These are phyloP conservation scores for Pseudomyrmex dendroicus DNA, from an alignment of 1,140 invertebrate species.

Conservation along the genomic window DNA sequence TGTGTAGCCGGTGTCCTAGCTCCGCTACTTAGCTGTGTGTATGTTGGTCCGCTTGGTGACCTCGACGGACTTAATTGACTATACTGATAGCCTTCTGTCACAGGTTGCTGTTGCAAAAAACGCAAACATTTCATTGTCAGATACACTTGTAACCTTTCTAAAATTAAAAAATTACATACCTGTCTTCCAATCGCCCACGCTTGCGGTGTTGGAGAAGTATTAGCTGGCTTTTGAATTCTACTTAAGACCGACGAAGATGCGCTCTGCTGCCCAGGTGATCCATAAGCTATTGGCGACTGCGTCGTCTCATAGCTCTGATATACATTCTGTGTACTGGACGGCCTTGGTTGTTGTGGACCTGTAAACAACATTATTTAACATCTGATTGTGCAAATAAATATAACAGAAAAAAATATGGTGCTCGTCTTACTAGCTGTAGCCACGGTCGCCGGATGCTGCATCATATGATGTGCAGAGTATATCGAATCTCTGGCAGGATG, in stretches of 20 bases:
- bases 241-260: conserved; percentile 85
- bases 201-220: conserved; percentile 88
- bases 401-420: background rate
- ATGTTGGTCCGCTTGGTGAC: conserved; percentile 93
- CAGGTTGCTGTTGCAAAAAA: conserved; percentile 79
- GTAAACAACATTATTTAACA: conserved; percentile 47
- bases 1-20: conserved; percentile 85
- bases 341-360: conserved; percentile 85
- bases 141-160: background rate
- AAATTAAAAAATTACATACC: conserved; percentile 67
- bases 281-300: conserved; percentile 89
- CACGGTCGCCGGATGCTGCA: conserved; percentile 82
- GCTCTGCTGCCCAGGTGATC: conserved; percentile 86
- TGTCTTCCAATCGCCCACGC: conserved; percentile 86
- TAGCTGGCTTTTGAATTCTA: conserved; percentile 89
- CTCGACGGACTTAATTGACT: conserved; percentile 93
- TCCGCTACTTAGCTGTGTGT: conserved; percentile 92
- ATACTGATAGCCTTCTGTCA: conserved; percentile 89
- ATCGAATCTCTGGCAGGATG: conserved; percentile 81
- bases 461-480: conserved; percentile 83
- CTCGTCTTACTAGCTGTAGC: conserved; percentile 76
- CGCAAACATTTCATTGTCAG: conserved; percentile 11
- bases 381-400: background rate
- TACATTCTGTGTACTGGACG: conserved; percentile 89
- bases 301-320: conserved; percentile 90